Evolutionary conservation across 1,140 invertebrate species (phyloP).

Genomic region (Eufriesea mexicana): DNA sequence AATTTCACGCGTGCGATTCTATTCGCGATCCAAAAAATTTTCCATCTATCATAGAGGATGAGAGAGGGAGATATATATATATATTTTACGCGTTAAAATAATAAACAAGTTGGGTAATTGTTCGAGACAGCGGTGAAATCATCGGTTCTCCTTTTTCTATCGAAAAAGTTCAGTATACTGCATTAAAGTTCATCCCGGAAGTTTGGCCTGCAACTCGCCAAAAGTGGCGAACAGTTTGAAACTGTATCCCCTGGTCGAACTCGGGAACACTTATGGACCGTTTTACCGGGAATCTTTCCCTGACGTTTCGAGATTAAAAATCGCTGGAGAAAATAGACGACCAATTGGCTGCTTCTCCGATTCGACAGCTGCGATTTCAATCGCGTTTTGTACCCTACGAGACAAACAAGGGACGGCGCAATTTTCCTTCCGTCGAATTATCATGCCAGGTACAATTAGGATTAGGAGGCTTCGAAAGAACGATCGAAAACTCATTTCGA

Average conservation of each 20-base stretch:
- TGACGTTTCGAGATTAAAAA: conserved; percentile 29
- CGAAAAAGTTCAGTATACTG: conserved; percentile 36
- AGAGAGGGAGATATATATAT: not conserved
- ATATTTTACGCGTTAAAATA: not conserved
- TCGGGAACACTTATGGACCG: conserved; percentile 23
- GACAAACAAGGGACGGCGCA: not conserved
- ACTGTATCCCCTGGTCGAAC: conserved; percentile 7
- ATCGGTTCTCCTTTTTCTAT: conserved; percentile 19
- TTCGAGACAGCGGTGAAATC: conserved; percentile 26
- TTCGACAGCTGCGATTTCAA: not conserved
- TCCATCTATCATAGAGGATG: too few species aligned
- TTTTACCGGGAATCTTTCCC: conserved; percentile 23
- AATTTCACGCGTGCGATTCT: too few species aligned
- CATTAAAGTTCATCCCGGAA: conserved; percentile 36
- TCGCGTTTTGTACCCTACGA: not conserved
- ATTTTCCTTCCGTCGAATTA: not conserved
- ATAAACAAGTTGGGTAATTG: conserved; percentile 45
- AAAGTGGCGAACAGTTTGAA: conserved; percentile 33
- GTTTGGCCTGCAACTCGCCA: conserved; percentile 35
- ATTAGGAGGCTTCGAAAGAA: too few species aligned
- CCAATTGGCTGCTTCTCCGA: not conserved
- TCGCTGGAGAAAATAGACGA: not conserved
- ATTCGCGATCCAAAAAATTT: too few species aligned
- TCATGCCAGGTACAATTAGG: too few species aligned
- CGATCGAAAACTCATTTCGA: too few species aligned